Base-by-base conservation (phyloP, 2,888 invertebrate genomes). In the Ectemnius continuus region DNA sequence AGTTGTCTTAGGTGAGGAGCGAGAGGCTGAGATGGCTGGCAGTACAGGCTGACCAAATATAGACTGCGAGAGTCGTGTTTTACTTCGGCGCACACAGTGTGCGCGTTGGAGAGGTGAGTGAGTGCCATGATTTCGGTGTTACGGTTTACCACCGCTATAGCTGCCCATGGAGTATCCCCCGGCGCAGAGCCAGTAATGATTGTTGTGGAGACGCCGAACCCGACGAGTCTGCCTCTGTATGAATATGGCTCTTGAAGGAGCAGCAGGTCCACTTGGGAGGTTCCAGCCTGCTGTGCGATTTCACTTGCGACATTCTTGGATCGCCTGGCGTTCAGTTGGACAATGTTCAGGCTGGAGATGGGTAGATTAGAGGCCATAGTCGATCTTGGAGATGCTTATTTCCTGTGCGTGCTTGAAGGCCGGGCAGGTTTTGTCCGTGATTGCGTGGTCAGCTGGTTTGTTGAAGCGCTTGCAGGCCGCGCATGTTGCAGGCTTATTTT, bases 261-360 rank as follows among this genome's bases (percentile, higher is more conserved):
- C 14, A 47, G 14, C 2, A 47, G 1, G 14, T 47, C 47, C 8
- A 47, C 4, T 36, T 46, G 11, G 1, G 26, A 16, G 5, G 62
- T 47, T 20, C 6, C 6, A 56, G 28, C 1, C 48, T 1, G n/a
- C 6, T 3, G 11, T 16, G 18, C 16, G 63, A 1, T 16, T 63
- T 47, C 6, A 58, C 62, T 11, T 20, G 69, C 58, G 2, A 48
- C 69, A 6, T 36, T 23, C 2, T n/a, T 59, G 1, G 63, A 63
- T 28, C 58, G 46, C 23, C 48, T 57, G 2, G 63, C 58, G 58
- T 69, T 69, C 16, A 69, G 46, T 28, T 63, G 69, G 2, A 11
- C 58, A 0, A 69, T 23, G 18, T 26, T 63, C 59, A 69, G 16
- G 3, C 1, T 61, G 61, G 61, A 46, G 26, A 2, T 23, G 61